Percentiles rank a stretch among this genome's conserved stretches.
These are phyloP conservation scores for Chromobotia macracanthus DNA, from an alignment of 2,797 vertebrate genomes.

Conservation along the genomic window DNA sequence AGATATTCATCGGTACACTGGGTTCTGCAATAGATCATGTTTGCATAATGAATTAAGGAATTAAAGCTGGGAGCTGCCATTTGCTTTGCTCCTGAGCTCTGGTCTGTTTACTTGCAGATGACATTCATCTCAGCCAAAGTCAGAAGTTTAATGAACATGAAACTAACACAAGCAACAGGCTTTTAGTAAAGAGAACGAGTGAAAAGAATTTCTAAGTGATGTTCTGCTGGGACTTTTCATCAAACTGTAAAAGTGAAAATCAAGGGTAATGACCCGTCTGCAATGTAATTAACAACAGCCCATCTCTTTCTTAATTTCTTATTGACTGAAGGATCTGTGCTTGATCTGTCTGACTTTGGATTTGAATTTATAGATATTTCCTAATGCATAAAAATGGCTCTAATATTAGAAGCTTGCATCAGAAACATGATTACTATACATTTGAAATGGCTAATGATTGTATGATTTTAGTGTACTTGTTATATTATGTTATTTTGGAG, in stretches of 20 bases:
- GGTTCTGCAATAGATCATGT: constrained; percentile 66
- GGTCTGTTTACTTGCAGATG: constrained; percentile 56
- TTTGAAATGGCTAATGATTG: neutral
- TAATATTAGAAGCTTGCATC: neutral
- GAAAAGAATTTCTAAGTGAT: neutral
- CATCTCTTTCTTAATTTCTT: constrained; percentile 16
- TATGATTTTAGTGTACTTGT: neutral
- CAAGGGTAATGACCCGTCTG: constrained; percentile 3
- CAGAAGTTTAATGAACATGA: constrained; percentile 52
- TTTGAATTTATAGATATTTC: constrained; percentile 40
- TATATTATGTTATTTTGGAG: neutral
- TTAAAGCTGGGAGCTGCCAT: constrained; percentile 66
- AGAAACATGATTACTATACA: neutral
- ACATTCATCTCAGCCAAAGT: constrained; percentile 56
- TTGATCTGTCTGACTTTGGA: neutral
- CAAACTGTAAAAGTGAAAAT: constrained; percentile 12
- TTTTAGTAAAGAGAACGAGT: constrained; percentile 6
- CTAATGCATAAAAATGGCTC: constrained; percentile 23
- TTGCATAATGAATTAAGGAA: constrained; percentile 73
- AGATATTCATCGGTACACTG: constrained; percentile 80
- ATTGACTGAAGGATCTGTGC: constrained; percentile 11
- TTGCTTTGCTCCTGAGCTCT: constrained; percentile 54
- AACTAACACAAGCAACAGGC: constrained; percentile 21
- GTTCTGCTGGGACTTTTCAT: neutral
- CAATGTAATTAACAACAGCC: constrained; percentile 27